phyloP scores from a whole-genome alignment of 2,888 invertebrate species.

The Drosophila paranaensis region DNA sequence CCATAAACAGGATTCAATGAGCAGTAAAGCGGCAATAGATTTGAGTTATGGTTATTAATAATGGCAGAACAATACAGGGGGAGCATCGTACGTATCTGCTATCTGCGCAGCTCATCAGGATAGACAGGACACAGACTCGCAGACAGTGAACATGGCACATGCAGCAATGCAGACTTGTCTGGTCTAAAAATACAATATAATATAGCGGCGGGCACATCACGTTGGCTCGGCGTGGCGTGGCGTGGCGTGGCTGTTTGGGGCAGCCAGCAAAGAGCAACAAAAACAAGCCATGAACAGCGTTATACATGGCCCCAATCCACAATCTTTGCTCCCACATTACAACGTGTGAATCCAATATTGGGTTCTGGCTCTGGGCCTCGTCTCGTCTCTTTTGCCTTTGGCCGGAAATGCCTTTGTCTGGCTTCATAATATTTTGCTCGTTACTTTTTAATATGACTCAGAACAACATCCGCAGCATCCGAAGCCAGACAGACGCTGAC shows the following conservation, averaged over 20 bases:
- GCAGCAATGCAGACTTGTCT: constrained; percentile 76
- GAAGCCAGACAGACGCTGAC: constrained; percentile 51
- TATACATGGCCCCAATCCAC: constrained; percentile 35
- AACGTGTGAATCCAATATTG: constrained; percentile 75
- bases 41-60: constrained; percentile 82
- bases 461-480: constrained; percentile 70
- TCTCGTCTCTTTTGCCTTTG: constrained; percentile 43
- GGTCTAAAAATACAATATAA: constrained; percentile 69
- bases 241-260: constrained; percentile 38
- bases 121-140: constrained; percentile 26
- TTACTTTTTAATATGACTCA: constrained; percentile 80
- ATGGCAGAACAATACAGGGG: constrained; percentile 45
- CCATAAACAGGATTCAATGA: constrained; percentile 74
- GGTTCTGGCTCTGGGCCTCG: constrained; percentile 18
- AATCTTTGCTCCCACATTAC: constrained; percentile 36
- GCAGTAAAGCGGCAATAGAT: constrained; percentile 79
- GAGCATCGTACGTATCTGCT: background rate
- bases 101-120: constrained; percentile 15
- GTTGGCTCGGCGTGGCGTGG: too few species aligned
- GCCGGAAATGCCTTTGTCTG: constrained; percentile 79
- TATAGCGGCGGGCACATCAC: constrained; percentile 50
- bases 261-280: constrained; percentile 22
- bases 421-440: constrained; percentile 79
- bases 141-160: constrained; percentile 45
- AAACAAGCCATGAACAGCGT: constrained; percentile 55